Base-by-base conservation (phyloP, 2,113 vertebrate genomes). In the Tenrec ecaudatus region DNA sequence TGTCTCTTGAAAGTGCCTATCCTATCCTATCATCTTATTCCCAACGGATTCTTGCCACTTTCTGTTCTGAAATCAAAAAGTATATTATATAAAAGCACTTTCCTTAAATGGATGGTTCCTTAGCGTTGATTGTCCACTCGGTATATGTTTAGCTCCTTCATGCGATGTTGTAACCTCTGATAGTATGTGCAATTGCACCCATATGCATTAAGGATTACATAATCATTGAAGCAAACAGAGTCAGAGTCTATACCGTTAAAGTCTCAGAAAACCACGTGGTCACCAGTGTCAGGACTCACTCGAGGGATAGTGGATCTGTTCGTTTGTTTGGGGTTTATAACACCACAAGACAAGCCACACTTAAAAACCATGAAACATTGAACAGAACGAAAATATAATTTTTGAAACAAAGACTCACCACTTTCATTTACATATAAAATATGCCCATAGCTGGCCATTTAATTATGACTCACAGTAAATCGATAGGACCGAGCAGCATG, bases 311-410 rank as follows among this genome's bases (percentile, higher is more conserved):
- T 53, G 47, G 11, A 53, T 53, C 11, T 53, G 47, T 53, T 5
- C 11, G 47, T 53, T 53, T 53, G 47, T 53, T 53, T 53, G 47
- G 47, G 7, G 5, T 78, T 79, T 69, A 43, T 58, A 76, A 25
- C 73, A 27, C 3, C 20, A 92, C 0, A 71, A 14, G 87, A 43
- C 0, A 78, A 15, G 57, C 23, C 3, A 43, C 75, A 58, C 64
- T 43, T 73, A 91, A 91, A 89, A 77, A 58, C 43, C 38, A 78
- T 38, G 22, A n/a, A 85, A 95, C 89, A 88, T 64, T 66, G 84
- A 77, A 71, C 19, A 25, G 31, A n/a, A 27, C 71, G 68, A 86
- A 86, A 53, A 19, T 85, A 75, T 87, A 85, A 47, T 75, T 75
- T 86, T 88, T 89, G 47, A 88, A 68, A 0, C 2, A 68, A 82